Evolutionary conservation across 2,888 invertebrate species (phyloP).

Genomic region (Chrysodeixis includens): DNA sequence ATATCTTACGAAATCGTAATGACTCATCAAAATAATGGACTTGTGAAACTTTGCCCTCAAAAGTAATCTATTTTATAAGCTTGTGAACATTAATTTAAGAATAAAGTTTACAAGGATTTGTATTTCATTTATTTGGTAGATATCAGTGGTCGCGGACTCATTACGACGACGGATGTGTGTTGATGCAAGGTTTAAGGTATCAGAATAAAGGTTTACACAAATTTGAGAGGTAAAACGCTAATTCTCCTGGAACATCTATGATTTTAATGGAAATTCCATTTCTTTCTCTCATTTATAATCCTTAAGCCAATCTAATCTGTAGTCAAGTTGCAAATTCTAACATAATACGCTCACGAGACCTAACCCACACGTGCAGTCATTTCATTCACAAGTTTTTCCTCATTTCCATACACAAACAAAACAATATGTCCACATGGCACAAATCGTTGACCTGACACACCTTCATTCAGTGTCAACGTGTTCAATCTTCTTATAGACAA

Average conservation of each 20-base stretch:
- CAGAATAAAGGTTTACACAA: no score
- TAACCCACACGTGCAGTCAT: neutral
- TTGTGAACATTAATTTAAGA: no score
- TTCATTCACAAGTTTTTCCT: neutral
- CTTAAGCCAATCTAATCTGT: neutral
- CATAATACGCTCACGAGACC: neutral
- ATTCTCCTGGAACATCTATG: no score
- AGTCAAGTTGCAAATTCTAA: neutral
- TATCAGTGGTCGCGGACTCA: no score
- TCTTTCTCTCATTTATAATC: no score
- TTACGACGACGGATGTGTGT: no score
- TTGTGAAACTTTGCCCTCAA: constrained; percentile 60
- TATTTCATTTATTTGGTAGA: no score
- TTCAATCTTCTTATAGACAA: constrained; percentile 41
- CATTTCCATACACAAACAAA: constrained; percentile 37
- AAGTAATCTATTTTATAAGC: constrained; percentile 13
- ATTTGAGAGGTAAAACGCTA: no score
- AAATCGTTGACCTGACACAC: constrained; percentile 50
- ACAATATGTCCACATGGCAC: constrained; percentile 18
- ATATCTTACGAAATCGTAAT: constrained; percentile 64
- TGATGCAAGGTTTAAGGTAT: no score
- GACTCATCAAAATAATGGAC: constrained; percentile 66
- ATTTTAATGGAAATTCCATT: no score
- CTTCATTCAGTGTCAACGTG: constrained; percentile 42
- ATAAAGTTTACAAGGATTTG: no score